phyloP scores from a whole-genome alignment of 2,888 invertebrate species.

The Dynastes hyllus region DNA sequence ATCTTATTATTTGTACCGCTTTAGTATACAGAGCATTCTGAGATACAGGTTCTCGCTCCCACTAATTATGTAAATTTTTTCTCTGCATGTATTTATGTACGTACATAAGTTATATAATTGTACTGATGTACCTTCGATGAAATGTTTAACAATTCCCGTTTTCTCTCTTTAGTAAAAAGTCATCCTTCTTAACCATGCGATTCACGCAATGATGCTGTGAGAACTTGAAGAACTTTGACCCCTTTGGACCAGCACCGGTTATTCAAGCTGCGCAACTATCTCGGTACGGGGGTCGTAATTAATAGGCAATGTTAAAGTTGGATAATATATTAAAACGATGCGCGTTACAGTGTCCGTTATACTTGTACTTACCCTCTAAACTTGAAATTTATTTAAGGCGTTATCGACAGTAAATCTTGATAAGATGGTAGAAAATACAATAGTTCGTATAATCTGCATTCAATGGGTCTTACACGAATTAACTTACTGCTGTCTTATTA shows the following conservation, averaged over 20 bases:
- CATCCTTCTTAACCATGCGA: slow-evolving; percentile 15
- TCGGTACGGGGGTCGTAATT: slow-evolving; percentile 41
- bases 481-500: background rate
- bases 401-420: background rate
- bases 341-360: slow-evolving; percentile 12
- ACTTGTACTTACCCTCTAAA: slow-evolving; percentile 24
- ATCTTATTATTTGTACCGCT: too few relatives aligned
- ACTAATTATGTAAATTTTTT: background rate
- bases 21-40: too few relatives aligned
- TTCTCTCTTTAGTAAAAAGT: background rate
- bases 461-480: background rate
- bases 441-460: background rate
- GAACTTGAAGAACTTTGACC: slow-evolving; percentile 57
- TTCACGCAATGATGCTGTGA: slow-evolving; percentile 52
- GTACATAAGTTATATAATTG: too few relatives aligned
- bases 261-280: slow-evolving; percentile 39
- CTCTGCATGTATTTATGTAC: background rate
- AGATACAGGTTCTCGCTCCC: too few relatives aligned
- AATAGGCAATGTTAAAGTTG: slow-evolving; percentile 46
- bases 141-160: background rate
- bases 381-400: slow-evolving; percentile 27
- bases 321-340: slow-evolving; percentile 45
- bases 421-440: background rate
- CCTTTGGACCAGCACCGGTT: slow-evolving; percentile 45
- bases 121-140: background rate